Conservation (phyloP, 2,888 invertebrate genomes). For the Ferdinandea cuprea region DNA sequence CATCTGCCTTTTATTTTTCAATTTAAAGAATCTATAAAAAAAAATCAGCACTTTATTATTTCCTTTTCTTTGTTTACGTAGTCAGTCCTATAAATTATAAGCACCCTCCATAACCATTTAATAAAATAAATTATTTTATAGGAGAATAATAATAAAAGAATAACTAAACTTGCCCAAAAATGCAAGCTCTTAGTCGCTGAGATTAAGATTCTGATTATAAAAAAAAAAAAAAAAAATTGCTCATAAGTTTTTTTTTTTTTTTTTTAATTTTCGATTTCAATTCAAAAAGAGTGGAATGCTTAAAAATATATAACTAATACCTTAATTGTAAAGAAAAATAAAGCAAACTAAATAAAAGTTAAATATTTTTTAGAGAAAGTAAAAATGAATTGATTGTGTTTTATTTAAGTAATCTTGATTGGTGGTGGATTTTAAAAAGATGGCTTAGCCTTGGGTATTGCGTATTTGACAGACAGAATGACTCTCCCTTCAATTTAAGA, state of each 20-base stretch:
- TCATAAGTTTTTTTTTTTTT: not conserved
- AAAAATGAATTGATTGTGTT: conserved; percentile 13
- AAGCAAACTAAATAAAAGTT: conserved; percentile 66
- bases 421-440: no score
- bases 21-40: conserved; percentile 53
- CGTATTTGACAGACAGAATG: no score
- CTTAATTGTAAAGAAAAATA: conserved; percentile 64
- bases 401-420: no score
- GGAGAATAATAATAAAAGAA: no score
- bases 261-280: conserved; percentile 51
- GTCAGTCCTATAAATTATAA: conserved; percentile 40
- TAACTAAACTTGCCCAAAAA: conserved; percentile 19
- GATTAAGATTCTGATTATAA: conserved; percentile 28
- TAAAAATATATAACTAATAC: conserved; percentile 53
- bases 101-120: conserved; percentile 36
- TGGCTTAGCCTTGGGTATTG: no score
- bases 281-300: conserved; percentile 51
- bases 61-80: conserved; percentile 26
- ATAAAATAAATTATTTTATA: conserved; percentile 45
- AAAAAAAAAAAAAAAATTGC: conserved; percentile 21
- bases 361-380: conserved; percentile 72
- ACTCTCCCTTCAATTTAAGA: no score
- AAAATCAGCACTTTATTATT: conserved; percentile 51
- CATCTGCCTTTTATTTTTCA: conserved; percentile 63
- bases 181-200: conserved; percentile 7